These are phyloP conservation scores for Xerus inauris DNA, from an alignment of 2,113 vertebrate species.

Conservation along the genomic window DNA sequence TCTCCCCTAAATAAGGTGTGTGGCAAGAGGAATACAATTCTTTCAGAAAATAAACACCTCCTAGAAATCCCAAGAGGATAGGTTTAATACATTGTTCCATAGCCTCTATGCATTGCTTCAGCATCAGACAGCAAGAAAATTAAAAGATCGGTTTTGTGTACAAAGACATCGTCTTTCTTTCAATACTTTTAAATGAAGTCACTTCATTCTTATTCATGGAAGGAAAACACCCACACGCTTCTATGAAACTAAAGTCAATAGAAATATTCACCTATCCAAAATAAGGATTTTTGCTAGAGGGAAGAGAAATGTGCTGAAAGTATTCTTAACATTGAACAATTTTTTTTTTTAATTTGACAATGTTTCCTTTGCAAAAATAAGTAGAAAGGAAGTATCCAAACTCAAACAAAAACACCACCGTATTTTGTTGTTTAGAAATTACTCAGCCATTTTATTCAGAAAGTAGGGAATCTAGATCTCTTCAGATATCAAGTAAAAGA, in stretches of 20 bases:
- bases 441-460: neutral
- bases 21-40: constrained; percentile 42
- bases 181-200: constrained; percentile 71
- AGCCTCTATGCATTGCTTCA: constrained; percentile 19
- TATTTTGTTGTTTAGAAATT: neutral
- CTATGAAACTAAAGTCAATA: constrained; percentile 65
- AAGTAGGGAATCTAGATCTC: neutral
- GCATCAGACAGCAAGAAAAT: constrained; percentile 62
- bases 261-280: constrained; percentile 66
- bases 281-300: constrained; percentile 59
- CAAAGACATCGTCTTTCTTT: constrained; percentile 56
- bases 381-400: constrained; percentile 17
- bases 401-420: neutral
- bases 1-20: constrained; percentile 48
- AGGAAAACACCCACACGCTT: constrained; percentile 61
- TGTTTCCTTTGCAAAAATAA: constrained; percentile 55
- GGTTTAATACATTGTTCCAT: constrained; percentile 58
- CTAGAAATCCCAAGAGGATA: constrained; percentile 57
- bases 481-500: neutral
- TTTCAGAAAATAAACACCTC: constrained; percentile 70
- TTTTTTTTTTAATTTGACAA: constrained; percentile 22
- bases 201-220: constrained; percentile 75
- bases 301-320: neutral
- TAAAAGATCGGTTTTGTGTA: constrained; percentile 68
- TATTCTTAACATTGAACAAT: constrained; percentile 51